Conservation (phyloP, 1,140 invertebrate species). For the Lepidurus packardi region DNA sequence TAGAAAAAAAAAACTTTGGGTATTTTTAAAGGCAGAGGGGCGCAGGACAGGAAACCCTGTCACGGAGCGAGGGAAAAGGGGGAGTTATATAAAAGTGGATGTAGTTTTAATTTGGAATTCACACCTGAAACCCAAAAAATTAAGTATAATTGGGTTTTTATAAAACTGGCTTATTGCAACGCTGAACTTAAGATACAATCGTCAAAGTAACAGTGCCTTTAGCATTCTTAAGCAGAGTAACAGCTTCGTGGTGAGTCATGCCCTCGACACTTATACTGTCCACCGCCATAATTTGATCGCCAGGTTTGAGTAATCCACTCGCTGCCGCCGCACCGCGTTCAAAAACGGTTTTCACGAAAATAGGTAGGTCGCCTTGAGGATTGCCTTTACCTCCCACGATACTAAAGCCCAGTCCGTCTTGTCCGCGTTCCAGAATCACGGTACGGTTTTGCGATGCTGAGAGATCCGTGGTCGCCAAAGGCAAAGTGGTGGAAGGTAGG, state of each 20-base stretch:
- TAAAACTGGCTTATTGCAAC: background rate
- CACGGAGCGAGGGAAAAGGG: too few species aligned
- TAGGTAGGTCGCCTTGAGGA: conserved; percentile 67
- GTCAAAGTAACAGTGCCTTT: conserved; percentile 52
- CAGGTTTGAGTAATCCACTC: conserved; percentile 55
- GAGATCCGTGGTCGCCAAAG: conserved; percentile 7
- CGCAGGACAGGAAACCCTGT: too few species aligned
- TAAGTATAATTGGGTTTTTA: background rate
- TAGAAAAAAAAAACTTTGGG: too few species aligned
- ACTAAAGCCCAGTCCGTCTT: conserved; percentile 69
- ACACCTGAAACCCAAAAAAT: too few species aligned
- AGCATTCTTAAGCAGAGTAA: conserved; percentile 54
- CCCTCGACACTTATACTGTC: conserved; percentile 52
- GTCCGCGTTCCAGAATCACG: conserved; percentile 61
- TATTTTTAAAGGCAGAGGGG: too few species aligned
- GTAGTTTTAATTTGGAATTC: too few species aligned
- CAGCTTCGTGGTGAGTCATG: conserved; percentile 56
- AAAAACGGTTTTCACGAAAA: conserved; percentile 78
- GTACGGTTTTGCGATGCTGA: conserved; percentile 40
- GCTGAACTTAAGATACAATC: conserved; percentile 44
- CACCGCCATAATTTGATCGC: conserved; percentile 56
- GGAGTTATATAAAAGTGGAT: too few species aligned
- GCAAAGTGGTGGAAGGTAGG: conserved; percentile 27
- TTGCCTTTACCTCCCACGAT: conserved; percentile 67
- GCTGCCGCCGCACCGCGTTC: conserved; percentile 65